phyloP scores from a whole-genome alignment of 2,113 vertebrate species.

The Ibidorhyncha struthersii region DNA sequence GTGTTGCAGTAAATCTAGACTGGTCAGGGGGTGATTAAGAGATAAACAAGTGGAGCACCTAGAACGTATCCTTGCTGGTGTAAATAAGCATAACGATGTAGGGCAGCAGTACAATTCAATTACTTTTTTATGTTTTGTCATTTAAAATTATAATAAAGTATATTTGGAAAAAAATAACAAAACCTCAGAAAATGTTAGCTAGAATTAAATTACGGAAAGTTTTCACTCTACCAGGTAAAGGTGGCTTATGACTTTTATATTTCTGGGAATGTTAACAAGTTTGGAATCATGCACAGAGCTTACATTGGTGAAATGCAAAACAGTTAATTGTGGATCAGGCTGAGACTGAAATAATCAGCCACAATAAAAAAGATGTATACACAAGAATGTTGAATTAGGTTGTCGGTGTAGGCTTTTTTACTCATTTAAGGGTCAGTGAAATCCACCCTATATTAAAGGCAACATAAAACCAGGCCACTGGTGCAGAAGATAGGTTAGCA shows the following conservation, averaged over 20 bases:
- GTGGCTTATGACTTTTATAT: not conserved
- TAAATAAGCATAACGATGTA: not conserved
- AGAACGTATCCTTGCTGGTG: not conserved
- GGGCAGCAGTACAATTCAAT: not conserved
- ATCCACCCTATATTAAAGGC: not conserved
- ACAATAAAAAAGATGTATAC: not conserved
- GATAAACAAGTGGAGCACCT: not conserved
- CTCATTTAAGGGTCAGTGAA: not conserved
- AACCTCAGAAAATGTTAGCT: not conserved
- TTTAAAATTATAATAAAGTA: not conserved
- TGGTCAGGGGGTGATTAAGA: not conserved
- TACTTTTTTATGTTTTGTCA: not conserved
- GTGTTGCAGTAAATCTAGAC: not conserved
- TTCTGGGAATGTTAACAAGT: not conserved
- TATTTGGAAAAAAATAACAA: not conserved
- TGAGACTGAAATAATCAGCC: not conserved
- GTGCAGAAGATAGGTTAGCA: not conserved
- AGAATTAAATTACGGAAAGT: not conserved
- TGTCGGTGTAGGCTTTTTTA: not conserved
- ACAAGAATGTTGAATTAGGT: not conserved
- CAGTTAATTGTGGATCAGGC: not conserved
- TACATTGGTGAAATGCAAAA: not conserved
- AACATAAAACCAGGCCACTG: not conserved
- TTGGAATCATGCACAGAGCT: not conserved
- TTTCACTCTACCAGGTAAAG: not conserved